Evolutionary conservation across 2,797 vertebrate genomes (phyloP), one percentile per base, ranked within the genome.

Genomic region (Spondyliosoma cantharus): DNA sequence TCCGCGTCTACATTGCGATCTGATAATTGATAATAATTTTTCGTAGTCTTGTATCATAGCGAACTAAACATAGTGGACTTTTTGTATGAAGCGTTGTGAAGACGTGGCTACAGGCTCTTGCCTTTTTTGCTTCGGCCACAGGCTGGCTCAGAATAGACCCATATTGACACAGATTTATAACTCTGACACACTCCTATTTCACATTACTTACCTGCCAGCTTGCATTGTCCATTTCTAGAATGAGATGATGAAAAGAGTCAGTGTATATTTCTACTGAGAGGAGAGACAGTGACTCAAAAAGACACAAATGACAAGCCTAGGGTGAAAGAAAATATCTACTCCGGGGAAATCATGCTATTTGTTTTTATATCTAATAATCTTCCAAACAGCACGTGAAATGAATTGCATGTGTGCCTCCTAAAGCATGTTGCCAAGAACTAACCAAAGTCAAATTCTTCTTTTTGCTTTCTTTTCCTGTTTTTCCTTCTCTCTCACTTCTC

Each of bases 351-450:
- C 46, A 76, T 19, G 42, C 69, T 50, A 77, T 86, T 86, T 89
- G 81, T 91, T 90, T 88, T 89, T 83, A 69, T 83, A 82, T 87
- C 74, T 82, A 86, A 89, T 91, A 84, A 86, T 83, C 70, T n/a
- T 81, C 72, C 7, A 54, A 85, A 74, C 74, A 48, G 76, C 63
- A 73, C 11, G 24, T 85, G 69, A 85, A 89, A 92, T 89, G 71
- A 88, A 76, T 70, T 75, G 53, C 86, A 90, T 83, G 71, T 91
- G 87, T 89, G 78, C 71, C 67, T 83, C 64, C 69, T 45, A 7
- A 70, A 68, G 17, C 43, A 29, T 42, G 66, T 75, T 85, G 84
- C 86, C 84, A 89, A 60, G 27, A 85, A 79, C 78, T 57, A 82
- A 88, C 87, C 87, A 62, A 74, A 88, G 76, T 86, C 63, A 74